A percentile compares a stretch with the other conserved stretches of the same genome.
Evolutionary conservation across 2,113 vertebrate species (phyloP).

Genomic region (Tragelaphus scriptus): DNA sequence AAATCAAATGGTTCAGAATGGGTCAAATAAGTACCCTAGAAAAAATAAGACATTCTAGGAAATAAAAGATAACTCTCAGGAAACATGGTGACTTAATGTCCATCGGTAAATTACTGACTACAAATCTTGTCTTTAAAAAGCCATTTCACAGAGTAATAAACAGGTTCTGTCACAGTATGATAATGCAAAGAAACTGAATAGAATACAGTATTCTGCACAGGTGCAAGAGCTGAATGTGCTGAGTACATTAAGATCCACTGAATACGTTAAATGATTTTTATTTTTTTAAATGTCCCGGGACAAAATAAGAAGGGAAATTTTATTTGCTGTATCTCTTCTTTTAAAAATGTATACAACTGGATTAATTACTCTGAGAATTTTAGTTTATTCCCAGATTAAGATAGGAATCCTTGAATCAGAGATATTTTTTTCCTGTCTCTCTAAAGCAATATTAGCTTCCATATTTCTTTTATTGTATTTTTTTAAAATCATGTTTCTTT

Average conservation of each 20-base stretch:
- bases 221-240: background rate
- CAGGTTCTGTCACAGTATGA: background rate
- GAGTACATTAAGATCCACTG: background rate
- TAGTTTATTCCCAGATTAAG: conserved; percentile 55
- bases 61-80: conserved; percentile 49
- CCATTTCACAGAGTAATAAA: background rate
- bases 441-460: background rate
- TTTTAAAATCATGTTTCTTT: conserved; percentile 58
- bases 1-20: conserved; percentile 13
- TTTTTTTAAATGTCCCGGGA: background rate
- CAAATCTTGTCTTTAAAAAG: conserved; percentile 52
- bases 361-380: conserved; percentile 48
- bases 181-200: background rate
- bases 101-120: conserved; percentile 3
- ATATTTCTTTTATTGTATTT: conserved; percentile 49
- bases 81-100: background rate
- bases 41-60: conserved; percentile 32
- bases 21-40: background rate
- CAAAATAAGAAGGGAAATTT: conserved; percentile 17
- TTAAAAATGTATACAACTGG: background rate
- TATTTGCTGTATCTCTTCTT: background rate
- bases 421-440: conserved; percentile 42
- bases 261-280: background rate
- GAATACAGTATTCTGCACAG: background rate
- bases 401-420: background rate